A percentile compares a stretch with the other conserved stretches of the same genome.
Evolutionary conservation across 1,140 invertebrate genomes (phyloP).

Genomic region (Micrasema longulum): DNA sequence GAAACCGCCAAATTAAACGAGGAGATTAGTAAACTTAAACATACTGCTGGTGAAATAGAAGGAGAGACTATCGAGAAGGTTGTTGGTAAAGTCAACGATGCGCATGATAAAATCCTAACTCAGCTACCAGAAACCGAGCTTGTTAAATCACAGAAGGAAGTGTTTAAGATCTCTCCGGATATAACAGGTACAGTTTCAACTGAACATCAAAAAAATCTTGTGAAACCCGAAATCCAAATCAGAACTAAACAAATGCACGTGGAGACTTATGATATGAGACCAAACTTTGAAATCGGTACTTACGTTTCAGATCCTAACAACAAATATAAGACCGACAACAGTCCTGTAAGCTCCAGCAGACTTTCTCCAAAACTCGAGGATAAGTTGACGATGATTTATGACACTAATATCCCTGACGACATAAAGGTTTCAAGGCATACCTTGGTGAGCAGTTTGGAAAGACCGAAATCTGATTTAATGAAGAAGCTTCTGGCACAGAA

Average conservation of each 20-base stretch:
- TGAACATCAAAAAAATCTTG: constrained; percentile 11
- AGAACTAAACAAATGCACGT: constrained; percentile 39
- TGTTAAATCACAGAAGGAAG: constrained; percentile 7
- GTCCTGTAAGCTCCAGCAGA: constrained; percentile 36
- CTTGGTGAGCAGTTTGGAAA: constrained; percentile 68
- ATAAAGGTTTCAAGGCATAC: constrained; percentile 71
- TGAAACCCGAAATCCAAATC: constrained; percentile 43
- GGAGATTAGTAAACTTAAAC: constrained; percentile 48
- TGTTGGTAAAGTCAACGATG: constrained; percentile 28
- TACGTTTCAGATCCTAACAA: constrained; percentile 43
- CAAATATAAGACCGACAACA: constrained; percentile 49
- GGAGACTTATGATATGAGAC: constrained; percentile 39
- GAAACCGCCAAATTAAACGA: constrained; percentile 45
- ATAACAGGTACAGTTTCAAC: not conserved
- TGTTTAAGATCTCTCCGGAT: constrained; percentile 3
- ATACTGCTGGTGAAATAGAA: constrained; percentile 9
- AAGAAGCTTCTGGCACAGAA: constrained; percentile 68
- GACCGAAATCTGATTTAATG: constrained; percentile 69
- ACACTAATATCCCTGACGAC: constrained; percentile 72
- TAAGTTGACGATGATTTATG: constrained; percentile 64
- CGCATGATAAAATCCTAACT: constrained; percentile 20
- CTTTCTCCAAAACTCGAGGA: constrained; percentile 58
- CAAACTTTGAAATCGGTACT: constrained; percentile 52
- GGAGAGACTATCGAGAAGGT: constrained; percentile 41
- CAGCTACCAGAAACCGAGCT: not conserved